Evolutionary conservation across 2,113 vertebrate species (phyloP), one percentile per base, ranked within the genome.

Genomic region (Illadopsis cleaveri): DNA sequence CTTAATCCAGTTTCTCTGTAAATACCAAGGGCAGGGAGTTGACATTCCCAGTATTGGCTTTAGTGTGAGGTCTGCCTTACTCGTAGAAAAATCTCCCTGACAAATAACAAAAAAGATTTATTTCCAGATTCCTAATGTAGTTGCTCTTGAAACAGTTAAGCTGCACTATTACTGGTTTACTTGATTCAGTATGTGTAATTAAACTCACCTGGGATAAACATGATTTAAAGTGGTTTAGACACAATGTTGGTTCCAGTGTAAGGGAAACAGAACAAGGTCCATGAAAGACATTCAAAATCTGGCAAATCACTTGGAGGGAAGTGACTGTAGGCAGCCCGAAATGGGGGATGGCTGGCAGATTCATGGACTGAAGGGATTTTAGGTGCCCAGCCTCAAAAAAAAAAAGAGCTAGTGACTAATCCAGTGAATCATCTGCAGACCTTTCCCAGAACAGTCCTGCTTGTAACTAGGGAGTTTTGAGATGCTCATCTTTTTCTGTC

Each of bases 391-490:
- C 37, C 76, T 81, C 75, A 68, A 58, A 68, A 68, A 87, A 82
- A 82, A 33, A 66, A 68, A 64, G 84, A 86, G n/a, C 33, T 85
- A 38, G 51, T 95, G 96, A 96, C 79, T 96, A 94, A 96, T 20
- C 15, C 4, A 2, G n/a, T 97, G 88, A 95, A 80, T 96, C 88
- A 87, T 86, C 75, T 78, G 21, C 81, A 93, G 75, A 89, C 75
- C 65, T 86, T 88, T 76, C 81, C 71, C 83, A 82, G 86, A 96
- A 87, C 62, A 75, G 61, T 54, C 65, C 72, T 79, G 51, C 37
- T 85, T 71, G 19, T 79, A 93, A 73, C 66, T 60, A 37, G 28
- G 62, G 48, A 62, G 57, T 35, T 95, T 53, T 70, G 81, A 83
- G 73, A 81, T 31, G 50, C 70, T 60, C 66, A 57, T 42, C n/a